phyloP scores from a whole-genome alignment of 2,888 invertebrate genomes.

The Ichneumoninae sp. region DNA sequence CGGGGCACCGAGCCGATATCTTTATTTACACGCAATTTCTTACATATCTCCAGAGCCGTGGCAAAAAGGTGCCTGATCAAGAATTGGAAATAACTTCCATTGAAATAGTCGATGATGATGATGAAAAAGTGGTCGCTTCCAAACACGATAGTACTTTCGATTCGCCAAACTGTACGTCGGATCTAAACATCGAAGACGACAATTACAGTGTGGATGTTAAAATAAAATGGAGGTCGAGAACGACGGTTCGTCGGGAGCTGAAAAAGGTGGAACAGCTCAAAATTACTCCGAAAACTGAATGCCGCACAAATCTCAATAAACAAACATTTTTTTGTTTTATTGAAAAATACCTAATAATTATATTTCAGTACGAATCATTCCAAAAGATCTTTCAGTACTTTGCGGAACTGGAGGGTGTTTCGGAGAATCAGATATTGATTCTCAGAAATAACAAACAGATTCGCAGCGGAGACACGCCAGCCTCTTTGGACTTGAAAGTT shows the following conservation, averaged over 20 bases:
- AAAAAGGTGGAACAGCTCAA: constrained; percentile 43
- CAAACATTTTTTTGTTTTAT: background rate
- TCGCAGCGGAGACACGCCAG: constrained; percentile 62
- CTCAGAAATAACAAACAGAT: constrained; percentile 38
- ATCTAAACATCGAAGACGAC: constrained; percentile 30
- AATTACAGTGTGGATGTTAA: constrained; percentile 63
- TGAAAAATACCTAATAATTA: background rate
- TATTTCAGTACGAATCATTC: constrained; percentile 65
- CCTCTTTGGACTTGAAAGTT: constrained; percentile 60
- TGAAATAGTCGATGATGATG: constrained; percentile 2
- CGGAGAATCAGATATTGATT: constrained; percentile 62
- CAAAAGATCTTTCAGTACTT: constrained; percentile 64
- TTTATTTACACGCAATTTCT: background rate
- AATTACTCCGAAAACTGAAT: background rate
- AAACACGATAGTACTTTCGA: background rate
- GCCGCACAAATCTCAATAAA: background rate
- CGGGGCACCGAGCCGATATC: background rate
- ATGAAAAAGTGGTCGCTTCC: background rate
- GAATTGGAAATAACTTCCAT: background rate
- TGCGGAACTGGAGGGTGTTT: constrained; percentile 52
- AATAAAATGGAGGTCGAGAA: constrained; percentile 63
- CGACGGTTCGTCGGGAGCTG: constrained; percentile 48
- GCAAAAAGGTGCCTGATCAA: background rate
- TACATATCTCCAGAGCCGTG: background rate
- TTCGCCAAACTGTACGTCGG: background rate